Base-by-base conservation (phyloP, 2,888 invertebrate genomes). In the Mythimna ferrago region DNA sequence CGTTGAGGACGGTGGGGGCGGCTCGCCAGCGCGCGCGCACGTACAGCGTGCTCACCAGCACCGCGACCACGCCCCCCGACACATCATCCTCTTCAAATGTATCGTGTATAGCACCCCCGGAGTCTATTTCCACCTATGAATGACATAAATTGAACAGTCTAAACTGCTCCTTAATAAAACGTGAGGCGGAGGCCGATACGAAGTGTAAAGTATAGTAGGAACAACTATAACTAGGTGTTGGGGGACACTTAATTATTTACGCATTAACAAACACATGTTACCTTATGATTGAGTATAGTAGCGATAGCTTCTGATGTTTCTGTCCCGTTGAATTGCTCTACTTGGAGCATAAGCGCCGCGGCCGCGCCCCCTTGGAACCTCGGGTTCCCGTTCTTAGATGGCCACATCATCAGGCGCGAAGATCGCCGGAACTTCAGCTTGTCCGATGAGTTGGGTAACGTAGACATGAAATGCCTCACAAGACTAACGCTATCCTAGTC, bases 1-100 rank as follows among this genome's bases (percentile, higher is more conserved):
- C 95, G 78, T 96, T 96, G 35, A 96, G 92, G 60, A 96, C 92
- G 2, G 96, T 96, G 64, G 96, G 96, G 71, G 95, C 90, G 73
- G 94, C 88, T 2, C 94, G 93, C 96, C 96, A 96, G 19, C 91
- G 89, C 53, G 90, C 93, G 48, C 96, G 94, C 71, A 95, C 38
- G 82, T 96, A 96, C 74, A 95, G 19, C 6, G 93, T 95, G 14
- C 86, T 92, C 35, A 94, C 75, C 16, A 94, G 84, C 7, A 93
- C 89, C 0, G 92, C 93, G 60, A 91, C 89, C 3, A 93, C 89
- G 26, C 91, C 92, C 0, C 86, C 87, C 0, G 91, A 84, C 16
- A 96, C 74, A 73, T 96, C 96, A 0, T 92, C 92, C 58, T 94
- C 93, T 2, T 95, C 94, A 77, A 96, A 96, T 6, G 96, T 94